Evolutionary conservation across 2,113 vertebrate species (phyloP), one percentile per base, ranked within the genome.

Genomic region (Myotis davidii): DNA sequence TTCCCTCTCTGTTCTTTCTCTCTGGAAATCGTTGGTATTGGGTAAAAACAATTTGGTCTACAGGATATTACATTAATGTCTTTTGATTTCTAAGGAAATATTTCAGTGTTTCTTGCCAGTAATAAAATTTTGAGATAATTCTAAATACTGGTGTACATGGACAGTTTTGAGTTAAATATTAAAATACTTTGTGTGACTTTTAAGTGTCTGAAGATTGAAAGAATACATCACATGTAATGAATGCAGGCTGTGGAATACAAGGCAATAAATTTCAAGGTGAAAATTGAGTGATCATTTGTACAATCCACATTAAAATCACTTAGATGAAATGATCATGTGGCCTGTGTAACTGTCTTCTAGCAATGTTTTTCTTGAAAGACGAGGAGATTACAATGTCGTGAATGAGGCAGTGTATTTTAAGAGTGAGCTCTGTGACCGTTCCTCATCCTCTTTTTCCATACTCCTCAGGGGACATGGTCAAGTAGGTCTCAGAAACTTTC

Each of bases 251-350:
- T 82, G 18, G 69, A 69, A 84, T 85, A 87, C 17, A 89, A 89
- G 13, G 61, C 95, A 72, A 90, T 5, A 3, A 48, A 74, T 97
- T 93, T 54, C 21, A 94, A 67, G 42, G 65, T 95, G 89, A 94
- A 97, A 90, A 48, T 74, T 96, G 59, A 73, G 79, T 69, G 85
- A 91, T 85, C 92, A 52, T 96, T 91, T 88, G 54, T 73, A 18
- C 86, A 94, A 83, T 85, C 84, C 88, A 95, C 29, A 94, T 88
- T 95, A 97, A 79, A 97, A 48, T 96, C n/a, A 89, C 69, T 86
- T 50, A 90, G 48, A 65, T 85, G 67, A 96, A 92, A 78, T 94
- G 34, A 78, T 85, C 54, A 9, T 14, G 12, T 73, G 64, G 9
- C 50, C 54, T 94, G 5, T 29, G 13, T 89, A 50, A 45, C 59